Percentiles rank a stretch among this genome's conserved stretches.
These are phyloP conservation scores for Mustelus asterias DNA, from an alignment of 2,113 vertebrate genomes.

Conservation along the genomic window DNA sequence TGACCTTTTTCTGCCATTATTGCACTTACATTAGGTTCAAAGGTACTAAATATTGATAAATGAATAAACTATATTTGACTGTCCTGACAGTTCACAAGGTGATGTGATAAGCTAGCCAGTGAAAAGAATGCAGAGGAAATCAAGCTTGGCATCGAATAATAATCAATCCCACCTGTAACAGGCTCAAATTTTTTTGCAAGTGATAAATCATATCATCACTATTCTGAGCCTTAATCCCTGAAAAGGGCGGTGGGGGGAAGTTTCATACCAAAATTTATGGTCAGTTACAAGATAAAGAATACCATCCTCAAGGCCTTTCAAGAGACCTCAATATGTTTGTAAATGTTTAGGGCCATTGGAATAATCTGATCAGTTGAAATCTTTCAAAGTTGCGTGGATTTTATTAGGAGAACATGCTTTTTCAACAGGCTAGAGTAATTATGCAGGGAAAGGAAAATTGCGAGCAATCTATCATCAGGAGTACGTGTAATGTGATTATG, in stretches of 20 bases:
- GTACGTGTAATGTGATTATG: not conserved
- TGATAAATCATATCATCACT: conserved; percentile 96
- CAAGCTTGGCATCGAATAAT: conserved; percentile 89
- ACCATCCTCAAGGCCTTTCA: not conserved
- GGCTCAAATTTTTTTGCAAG: conserved; percentile 80
- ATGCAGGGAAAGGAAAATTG: conserved; percentile 2
- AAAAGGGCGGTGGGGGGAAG: not conserved
- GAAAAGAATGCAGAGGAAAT: conserved; percentile 97
- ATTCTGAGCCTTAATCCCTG: conserved; percentile 37
- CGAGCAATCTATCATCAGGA: conserved; percentile 7
- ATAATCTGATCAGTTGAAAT: conserved; percentile 37
- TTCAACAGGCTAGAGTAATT: not conserved
- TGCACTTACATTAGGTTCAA: conserved; percentile 49
- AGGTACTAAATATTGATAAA: conserved; percentile 76
- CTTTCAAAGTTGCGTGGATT: conserved; percentile 11
- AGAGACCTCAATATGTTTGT: not conserved
- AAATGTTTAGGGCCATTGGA: not conserved
- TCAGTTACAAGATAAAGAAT: not conserved
- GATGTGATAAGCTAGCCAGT: conserved; percentile 89
- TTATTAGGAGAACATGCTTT: not conserved
- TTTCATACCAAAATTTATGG: not conserved
- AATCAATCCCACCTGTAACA: conserved; percentile 92
- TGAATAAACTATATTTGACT: conserved; percentile 64
- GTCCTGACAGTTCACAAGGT: conserved; percentile 79
- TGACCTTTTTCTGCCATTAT: not conserved